phyloP scores from a whole-genome alignment of 2,888 invertebrate species.

The Lycaena phlaeas region DNA sequence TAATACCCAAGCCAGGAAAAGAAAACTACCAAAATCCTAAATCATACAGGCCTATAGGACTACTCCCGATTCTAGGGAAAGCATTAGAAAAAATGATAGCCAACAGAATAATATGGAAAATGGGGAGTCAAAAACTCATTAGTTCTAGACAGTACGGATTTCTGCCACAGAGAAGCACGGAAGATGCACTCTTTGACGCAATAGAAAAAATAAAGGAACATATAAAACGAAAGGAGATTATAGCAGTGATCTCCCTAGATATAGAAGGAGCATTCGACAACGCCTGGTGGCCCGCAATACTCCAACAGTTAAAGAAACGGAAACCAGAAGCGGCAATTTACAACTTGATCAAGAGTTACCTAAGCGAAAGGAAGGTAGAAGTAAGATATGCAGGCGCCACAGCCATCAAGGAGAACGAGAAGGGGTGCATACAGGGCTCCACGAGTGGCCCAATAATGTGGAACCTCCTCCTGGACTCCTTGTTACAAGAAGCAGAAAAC shows the following conservation, averaged over 20 bases:
- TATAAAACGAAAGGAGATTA: slow-evolving; percentile 3
- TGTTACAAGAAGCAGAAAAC: background rate
- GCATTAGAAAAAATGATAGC: slow-evolving; percentile 7
- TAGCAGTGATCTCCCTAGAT: slow-evolving; percentile 10
- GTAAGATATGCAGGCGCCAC: background rate
- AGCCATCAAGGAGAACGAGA: background rate
- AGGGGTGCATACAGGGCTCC: background rate
- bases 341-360: too few relatives aligned
- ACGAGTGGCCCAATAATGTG: background rate
- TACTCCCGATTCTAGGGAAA: slow-evolving; percentile 9
- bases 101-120: background rate
- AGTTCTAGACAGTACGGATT: background rate
- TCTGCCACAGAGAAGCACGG: background rate
- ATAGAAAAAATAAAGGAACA: background rate
- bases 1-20: slow-evolving; percentile 15
- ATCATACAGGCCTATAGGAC: slow-evolving; percentile 8
- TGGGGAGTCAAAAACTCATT: background rate
- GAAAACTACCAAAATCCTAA: background rate
- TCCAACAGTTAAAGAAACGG: too few relatives aligned
- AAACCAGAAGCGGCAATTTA: too few relatives aligned
- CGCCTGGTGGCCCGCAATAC: background rate
- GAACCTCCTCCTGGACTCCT: background rate
- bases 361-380: too few relatives aligned
- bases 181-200: background rate
- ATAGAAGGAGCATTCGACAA: slow-evolving; percentile 9